Evolutionary conservation across 2,797 vertebrate genomes (phyloP).

Genomic region (Sebastes flavidus): DNA sequence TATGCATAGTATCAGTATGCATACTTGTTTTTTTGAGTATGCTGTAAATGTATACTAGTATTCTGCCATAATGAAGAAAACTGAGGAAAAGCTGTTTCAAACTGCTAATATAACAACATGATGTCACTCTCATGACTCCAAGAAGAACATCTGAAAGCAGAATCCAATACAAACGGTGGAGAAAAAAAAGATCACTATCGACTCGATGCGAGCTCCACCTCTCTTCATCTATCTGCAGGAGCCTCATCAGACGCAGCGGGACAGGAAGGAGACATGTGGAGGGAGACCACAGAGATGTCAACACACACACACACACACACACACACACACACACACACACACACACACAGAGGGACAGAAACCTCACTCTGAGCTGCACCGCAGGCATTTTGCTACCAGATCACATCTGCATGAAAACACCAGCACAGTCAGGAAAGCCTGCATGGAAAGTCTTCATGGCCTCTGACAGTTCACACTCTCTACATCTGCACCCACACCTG

Average conservation of each 20-base stretch:
- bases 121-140: neutral
- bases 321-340: conserved; percentile 13
- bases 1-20: neutral
- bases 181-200: neutral
- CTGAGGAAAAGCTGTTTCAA: neutral
- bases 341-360: conserved; percentile 11
- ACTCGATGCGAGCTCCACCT: neutral
- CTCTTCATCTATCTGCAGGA: conserved; percentile 24
- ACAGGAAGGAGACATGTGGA: conserved; percentile 32
- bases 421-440: conserved; percentile 44
- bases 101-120: neutral
- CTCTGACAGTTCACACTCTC: neutral
- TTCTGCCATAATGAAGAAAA: neutral
- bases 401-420: conserved; percentile 62
- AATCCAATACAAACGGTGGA: neutral
- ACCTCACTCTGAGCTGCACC: conserved; percentile 12
- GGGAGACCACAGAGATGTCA: conserved; percentile 2
- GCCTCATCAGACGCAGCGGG: conserved; percentile 41
- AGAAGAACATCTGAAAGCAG: neutral
- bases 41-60: neutral
- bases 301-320: conserved; percentile 16
- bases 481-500: conserved; percentile 37
- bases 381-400: conserved; percentile 30
- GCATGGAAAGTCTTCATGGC: neutral
- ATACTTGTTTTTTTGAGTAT: neutral